phyloP scores from a whole-genome alignment of 1,140 invertebrate genomes.

The Hirudo medicinalis region DNA sequence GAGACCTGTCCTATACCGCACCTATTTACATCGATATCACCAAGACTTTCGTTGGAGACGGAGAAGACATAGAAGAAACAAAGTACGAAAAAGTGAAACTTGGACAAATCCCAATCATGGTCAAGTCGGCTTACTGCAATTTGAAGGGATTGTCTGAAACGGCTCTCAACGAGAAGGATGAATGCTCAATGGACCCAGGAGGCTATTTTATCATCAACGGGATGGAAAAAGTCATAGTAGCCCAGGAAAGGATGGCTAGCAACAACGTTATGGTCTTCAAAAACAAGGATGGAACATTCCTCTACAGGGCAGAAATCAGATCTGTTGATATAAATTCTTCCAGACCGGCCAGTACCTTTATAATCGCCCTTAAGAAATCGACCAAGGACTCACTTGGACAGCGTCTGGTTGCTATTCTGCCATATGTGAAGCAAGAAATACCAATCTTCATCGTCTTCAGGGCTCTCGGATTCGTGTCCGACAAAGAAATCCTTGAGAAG shows the following conservation, averaged over 20 bases:
- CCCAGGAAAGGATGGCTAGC: slow-evolving; percentile 98
- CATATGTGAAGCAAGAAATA: slow-evolving; percentile 94
- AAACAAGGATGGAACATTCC: slow-evolving; percentile 87
- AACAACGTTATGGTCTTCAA: slow-evolving; percentile 98
- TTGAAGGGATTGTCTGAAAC: slow-evolving; percentile 83
- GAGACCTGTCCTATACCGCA: slow-evolving; percentile 55
- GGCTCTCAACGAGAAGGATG: slow-evolving; percentile 94
- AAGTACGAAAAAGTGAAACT: slow-evolving; percentile 86
- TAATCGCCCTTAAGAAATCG: not conserved
- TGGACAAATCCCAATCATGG: slow-evolving; percentile 91
- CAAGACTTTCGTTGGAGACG: slow-evolving; percentile 79
- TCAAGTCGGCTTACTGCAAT: slow-evolving; percentile 88
- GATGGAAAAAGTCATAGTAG: slow-evolving; percentile 63
- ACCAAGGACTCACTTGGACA: slow-evolving; percentile 71
- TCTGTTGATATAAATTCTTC: slow-evolving; percentile 84
- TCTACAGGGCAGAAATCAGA: slow-evolving; percentile 88
- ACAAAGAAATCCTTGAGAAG: slow-evolving; percentile 93
- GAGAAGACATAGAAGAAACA: slow-evolving; percentile 78
- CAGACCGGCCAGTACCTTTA: slow-evolving; percentile 78
- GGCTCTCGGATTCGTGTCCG: slow-evolving; percentile 91
- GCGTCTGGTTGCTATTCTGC: slow-evolving; percentile 86
- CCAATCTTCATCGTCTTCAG: slow-evolving; percentile 96
- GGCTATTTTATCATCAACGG: slow-evolving; percentile 44
- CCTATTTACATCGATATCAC: slow-evolving; percentile 96
- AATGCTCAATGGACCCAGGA: slow-evolving; percentile 90